These are phyloP conservation scores for Pristionchus maxplancki DNA, from an alignment of 2,888 invertebrate genomes.

Conservation along the genomic window DNA sequence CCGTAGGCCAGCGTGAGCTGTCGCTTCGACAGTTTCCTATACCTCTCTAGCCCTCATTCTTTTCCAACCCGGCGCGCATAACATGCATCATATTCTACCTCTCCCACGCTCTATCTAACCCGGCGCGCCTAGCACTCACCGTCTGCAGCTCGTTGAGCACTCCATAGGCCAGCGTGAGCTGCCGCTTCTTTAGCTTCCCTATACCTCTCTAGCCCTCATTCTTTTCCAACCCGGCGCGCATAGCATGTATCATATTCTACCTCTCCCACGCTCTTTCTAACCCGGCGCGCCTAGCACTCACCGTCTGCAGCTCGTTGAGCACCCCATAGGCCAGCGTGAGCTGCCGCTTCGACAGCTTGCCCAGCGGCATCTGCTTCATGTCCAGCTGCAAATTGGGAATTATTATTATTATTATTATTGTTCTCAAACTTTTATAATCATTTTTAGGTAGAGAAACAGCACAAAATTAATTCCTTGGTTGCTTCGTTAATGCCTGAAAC, in stretches of 20 bases:
- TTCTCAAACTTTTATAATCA: no score
- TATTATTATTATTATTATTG: no score
- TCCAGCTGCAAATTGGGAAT: slow-evolving; percentile 86
- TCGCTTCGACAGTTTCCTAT: slow-evolving; percentile 90
- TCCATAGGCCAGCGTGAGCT: slow-evolving; percentile 89
- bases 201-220: slow-evolving; percentile 83
- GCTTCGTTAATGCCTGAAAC: no score
- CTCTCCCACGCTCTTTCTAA: no score
- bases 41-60: slow-evolving; percentile 83
- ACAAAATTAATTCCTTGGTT: no score
- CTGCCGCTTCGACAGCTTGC: slow-evolving; percentile 93
- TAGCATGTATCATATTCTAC: neutral
- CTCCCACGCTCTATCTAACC: slow-evolving; percentile 69
- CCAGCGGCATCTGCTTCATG: slow-evolving; percentile 97
- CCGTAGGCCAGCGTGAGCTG: slow-evolving; percentile 91
- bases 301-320: slow-evolving; percentile 81
- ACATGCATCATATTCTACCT: neutral
- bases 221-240: neutral
- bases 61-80: neutral
- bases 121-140: no score
- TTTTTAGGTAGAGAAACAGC: no score
- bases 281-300: no score
- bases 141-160: slow-evolving; percentile 84
- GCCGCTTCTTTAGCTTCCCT: slow-evolving; percentile 91
- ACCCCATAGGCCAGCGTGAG: slow-evolving; percentile 90